Base-by-base conservation (phyloP, 1,140 invertebrate species). In the Triops cancriformis region DNA sequence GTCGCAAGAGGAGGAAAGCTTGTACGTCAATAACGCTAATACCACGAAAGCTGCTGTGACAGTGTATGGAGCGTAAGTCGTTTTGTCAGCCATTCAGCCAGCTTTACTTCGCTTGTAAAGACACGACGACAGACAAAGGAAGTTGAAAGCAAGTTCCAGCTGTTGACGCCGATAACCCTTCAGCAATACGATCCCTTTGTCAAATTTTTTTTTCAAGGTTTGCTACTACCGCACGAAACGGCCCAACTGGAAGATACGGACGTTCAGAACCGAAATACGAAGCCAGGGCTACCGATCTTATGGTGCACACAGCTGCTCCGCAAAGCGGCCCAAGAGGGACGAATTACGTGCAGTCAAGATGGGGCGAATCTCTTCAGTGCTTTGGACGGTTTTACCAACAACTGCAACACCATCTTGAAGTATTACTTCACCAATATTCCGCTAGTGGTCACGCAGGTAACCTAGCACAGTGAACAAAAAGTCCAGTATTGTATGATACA, bases 381-480 rank as follows among this genome's bases (percentile, higher is more conserved):
- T 6, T 23, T 78, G 26, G 42, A 74, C 1, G 73, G 72, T 6
- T 73, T 78, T 28, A 74, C 43, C n/a, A 78, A 78, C 73, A 74
- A 73, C 12, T 78, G 77, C 72, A 74, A 31, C 5, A 42, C 72
- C 9, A 42, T 78, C 5, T 42, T 78, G 9, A 78, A 78, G 31
- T 78, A 73, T 41, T 42, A 78, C 73, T 74, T 78, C 10, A 78
- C 77, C 51, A 73, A 72, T 27, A 78, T 78, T 26, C 77, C 77
- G 12, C 27, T 78, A 7, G 73, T 73, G 7, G 73, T 51, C 28
- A 73, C 74, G 26, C 77, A 78, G 77, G 77, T 78, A 26, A 76
- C n/a, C 23, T 26, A 51, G 6, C 26, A 76, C 11, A 31, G 31
- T 31, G n/a, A n/a, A n/a, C n/a, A n/a, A n/a, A n/a, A n/a, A n/a